Evolutionary conservation across 2,113 vertebrate genomes (phyloP).

Genomic region (Gallinago jamesoni): DNA sequence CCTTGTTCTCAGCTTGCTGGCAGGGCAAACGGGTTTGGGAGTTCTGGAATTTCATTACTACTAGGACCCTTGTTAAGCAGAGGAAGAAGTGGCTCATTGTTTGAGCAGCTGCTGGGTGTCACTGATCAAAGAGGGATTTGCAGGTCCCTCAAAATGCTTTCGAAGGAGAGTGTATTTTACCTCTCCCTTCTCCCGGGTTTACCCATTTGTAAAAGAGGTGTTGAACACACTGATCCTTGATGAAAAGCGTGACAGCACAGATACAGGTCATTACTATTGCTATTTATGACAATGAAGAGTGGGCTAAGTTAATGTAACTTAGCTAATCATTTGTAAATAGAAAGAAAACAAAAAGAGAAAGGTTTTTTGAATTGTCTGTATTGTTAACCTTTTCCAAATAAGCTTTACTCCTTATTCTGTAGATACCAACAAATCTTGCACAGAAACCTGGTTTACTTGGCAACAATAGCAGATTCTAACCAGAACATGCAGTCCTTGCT

Average conservation of each 20-base stretch:
- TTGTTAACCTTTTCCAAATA: slow-evolving; percentile 7
- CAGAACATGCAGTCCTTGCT: slow-evolving; percentile 98
- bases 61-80: background rate
- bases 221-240: background rate
- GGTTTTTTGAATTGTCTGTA: background rate
- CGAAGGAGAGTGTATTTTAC: background rate
- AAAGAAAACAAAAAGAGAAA: background rate
- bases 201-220: background rate
- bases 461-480: slow-evolving; percentile 97
- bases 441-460: slow-evolving; percentile 96
- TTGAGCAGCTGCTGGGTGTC: background rate
- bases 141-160: background rate
- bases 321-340: background rate
- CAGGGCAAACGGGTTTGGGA: background rate
- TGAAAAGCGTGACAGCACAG: background rate
- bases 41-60: background rate
- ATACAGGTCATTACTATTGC: background rate
- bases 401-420: slow-evolving; percentile 49
- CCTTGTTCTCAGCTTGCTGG: background rate
- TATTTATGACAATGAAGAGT: background rate
- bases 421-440: slow-evolving; percentile 98
- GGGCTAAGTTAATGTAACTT: background rate
- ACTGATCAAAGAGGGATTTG: background rate
- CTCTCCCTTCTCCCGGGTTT: background rate
- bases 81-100: background rate